Conservation (phyloP, 1,140 invertebrate species). For the Dinothrombium tinctorium region DNA sequence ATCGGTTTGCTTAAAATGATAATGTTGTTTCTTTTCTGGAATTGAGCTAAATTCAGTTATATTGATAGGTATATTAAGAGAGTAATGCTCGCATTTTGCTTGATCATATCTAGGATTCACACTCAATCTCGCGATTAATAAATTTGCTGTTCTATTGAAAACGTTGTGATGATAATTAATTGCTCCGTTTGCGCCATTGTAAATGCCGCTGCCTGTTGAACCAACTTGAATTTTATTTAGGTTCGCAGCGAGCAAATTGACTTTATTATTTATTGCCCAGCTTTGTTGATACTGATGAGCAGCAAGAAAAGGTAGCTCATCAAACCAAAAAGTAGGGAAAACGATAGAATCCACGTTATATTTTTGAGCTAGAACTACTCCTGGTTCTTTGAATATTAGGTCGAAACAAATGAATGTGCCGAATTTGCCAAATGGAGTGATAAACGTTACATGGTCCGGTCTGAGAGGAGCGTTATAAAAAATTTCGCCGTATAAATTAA, state of each 20-base stretch:
- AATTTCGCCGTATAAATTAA: slow-evolving; percentile 36
- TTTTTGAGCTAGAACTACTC: slow-evolving; percentile 25
- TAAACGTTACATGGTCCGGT: slow-evolving; percentile 31
- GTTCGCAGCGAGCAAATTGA: background rate
- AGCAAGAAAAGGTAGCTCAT: slow-evolving; percentile 37
- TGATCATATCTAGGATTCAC: too few species aligned
- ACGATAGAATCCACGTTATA: slow-evolving; percentile 37
- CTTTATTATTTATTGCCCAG: background rate
- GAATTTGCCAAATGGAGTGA: slow-evolving; percentile 29
- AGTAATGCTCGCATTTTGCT: too few species aligned
- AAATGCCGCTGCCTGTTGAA: background rate
- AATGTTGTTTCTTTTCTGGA: too few species aligned
- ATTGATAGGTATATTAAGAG: too few species aligned
- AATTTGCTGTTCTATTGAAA: background rate
- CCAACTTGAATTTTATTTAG: background rate
- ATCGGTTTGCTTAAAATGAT: too few species aligned
- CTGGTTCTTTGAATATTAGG: slow-evolving; percentile 37
- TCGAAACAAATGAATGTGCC: slow-evolving; percentile 51
- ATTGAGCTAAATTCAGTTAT: too few species aligned
- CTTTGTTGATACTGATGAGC: background rate
- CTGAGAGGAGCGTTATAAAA: slow-evolving; percentile 25
- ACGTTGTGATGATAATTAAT: background rate
- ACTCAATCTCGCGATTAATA: too few species aligned
- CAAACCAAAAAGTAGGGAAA: slow-evolving; percentile 43
- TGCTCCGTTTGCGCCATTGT: background rate